Base-by-base conservation (phyloP, 2,113 vertebrate genomes). In the Vicugna pacos region DNA sequence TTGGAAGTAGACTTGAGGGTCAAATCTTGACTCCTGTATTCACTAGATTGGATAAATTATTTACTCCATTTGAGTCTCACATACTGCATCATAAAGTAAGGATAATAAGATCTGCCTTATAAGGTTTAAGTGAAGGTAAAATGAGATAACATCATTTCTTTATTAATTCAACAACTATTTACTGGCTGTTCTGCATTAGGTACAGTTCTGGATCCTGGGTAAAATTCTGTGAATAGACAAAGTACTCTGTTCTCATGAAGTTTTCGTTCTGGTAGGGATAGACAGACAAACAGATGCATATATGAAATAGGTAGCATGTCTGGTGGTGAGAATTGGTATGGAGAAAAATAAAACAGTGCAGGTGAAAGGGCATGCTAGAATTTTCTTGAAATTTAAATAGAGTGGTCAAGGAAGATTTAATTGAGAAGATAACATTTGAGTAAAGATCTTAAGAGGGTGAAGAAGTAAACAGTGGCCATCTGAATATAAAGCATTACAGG, bases 381-480 rank as follows among this genome's bases (percentile, higher is more conserved):
- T 70, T 92, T 94, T 92, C 60, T 94, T 70, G 77, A 30, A 62
- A 85, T 94, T 93, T 81, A 69, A 86, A 95, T 67, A 46, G 38
- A 5, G 20, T 73, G 10, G 22, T 81, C 24, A 54, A 81, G 24
- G 54, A 93, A 60, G 67, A 96, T 62, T 89, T 93, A n/a, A 91
- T 38, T 84, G 54, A 77, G 32, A 85, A 85, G 69, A 76, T 76
- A 10, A 89, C 14, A 30, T 89, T 46, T 89, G 35, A 92, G 62
- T 65, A 64, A 88, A 88, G 62, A 70, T 19, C 46, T 48, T 88
- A 76, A 77, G 64, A 79, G 42, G 28, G 16, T 50, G 52, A 91
- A 77, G 54, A 77, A 94, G 38, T 56, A 77, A 91, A 83, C 2
- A 42, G 54, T 77, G 4, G 22, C 22, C 28, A 76, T 69, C 60